Conservation (phyloP, 2,113 vertebrate species). For the Silurus meridionalis region DNA sequence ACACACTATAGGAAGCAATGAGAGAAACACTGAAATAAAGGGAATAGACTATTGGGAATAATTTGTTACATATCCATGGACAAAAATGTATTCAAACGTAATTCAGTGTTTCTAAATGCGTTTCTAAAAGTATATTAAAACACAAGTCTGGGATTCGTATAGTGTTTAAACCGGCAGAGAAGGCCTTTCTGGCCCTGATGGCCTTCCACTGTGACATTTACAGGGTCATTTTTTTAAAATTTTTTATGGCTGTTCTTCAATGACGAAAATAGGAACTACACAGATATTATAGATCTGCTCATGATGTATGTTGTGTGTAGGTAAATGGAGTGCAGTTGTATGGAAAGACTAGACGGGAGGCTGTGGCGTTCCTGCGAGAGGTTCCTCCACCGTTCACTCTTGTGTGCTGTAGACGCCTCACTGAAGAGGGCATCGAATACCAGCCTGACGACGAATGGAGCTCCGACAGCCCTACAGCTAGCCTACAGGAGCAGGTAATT, state of each 20-base stretch:
- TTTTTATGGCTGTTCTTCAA: background rate
- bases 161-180: too few relatives aligned
- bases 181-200: too few relatives aligned
- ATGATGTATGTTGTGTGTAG: slow-evolving; percentile 63
- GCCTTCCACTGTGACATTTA: too few relatives aligned
- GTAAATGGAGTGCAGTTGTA: slow-evolving; percentile 88
- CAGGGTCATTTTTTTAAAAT: background rate
- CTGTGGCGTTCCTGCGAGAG: slow-evolving; percentile 87
- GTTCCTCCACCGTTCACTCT: slow-evolving; percentile 90
- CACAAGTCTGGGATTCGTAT: too few relatives aligned
- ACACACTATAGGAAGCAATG: too few relatives aligned
- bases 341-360: slow-evolving; percentile 87
- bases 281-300: background rate
- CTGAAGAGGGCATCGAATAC: slow-evolving; percentile 75
- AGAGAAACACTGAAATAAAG: too few relatives aligned
- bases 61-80: too few relatives aligned
- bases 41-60: too few relatives aligned
- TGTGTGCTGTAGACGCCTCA: slow-evolving; percentile 86
- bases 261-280: background rate
- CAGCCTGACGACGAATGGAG: slow-evolving; percentile 59
- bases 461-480: slow-evolving; percentile 36
- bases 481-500: slow-evolving; percentile 64
- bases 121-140: too few relatives aligned
- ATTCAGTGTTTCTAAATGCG: too few relatives aligned
- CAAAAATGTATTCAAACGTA: too few relatives aligned